Base-by-base conservation (phyloP, 1,140 invertebrate genomes). In the Streblospio benedicti region DNA sequence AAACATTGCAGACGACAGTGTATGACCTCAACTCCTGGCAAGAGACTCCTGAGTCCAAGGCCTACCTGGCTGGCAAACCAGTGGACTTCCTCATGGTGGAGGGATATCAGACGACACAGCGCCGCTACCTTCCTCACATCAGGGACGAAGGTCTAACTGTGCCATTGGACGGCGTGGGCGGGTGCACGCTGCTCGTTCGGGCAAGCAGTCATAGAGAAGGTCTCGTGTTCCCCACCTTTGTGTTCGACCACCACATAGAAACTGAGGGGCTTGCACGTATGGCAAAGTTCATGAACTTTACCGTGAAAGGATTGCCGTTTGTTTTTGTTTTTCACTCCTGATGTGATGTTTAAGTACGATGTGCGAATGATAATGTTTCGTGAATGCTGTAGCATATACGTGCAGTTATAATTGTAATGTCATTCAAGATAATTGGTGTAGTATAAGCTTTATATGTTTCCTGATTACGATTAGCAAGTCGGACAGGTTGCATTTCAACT, bases 1-100 rank as follows among this genome's bases (percentile, higher is more conserved):
- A n/a, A n/a, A n/a, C n/a, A n/a, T n/a, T n/a, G n/a, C n/a, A n/a
- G n/a, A n/a, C n/a, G n/a, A n/a, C n/a, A 31, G 64, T 69, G 9
- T 75, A 67, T 63, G 73, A 75, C 57, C 69, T 69, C 55, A 75
- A 75, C 57, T 69, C 71, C 5, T 75, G 73, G 72, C 64, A 70
- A 25, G 73, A 75, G 55, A 75, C 72, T 1, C 32, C 45, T 0
- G n/a, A 54, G 16, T 75, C 73, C 3, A 16, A 68, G 30, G 16
- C 28, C 20, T 52, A 49, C 55, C 18, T 61, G 61, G n/a, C 68
- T 67, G 23, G 60, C 60, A n/a, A n/a, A n/a, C 6, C 70, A 70
- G 28, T 60, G 61, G n/a, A n/a, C n/a, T 62, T 64, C 12, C 54
- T 74, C 3, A 60, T 75, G 32, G 44, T 75, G 4, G 73, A 75